Base-by-base conservation (phyloP, 2,888 invertebrate genomes). In the Xestia xanthographa region DNA sequence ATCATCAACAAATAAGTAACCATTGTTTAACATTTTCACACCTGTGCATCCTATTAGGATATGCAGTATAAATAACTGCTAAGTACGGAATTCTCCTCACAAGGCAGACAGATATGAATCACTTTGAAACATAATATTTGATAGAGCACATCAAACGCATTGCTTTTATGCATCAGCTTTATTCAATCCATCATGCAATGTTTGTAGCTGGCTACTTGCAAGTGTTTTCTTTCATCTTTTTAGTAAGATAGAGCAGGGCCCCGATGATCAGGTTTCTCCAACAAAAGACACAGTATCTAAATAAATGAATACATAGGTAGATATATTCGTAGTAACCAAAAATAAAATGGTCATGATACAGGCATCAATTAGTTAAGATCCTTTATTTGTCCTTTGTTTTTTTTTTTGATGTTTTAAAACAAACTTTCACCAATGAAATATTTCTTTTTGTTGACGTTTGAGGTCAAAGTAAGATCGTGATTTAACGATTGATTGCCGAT, bases 191-290 rank as follows among this genome's bases (percentile, higher is more conserved):
- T 86, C 80, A 77, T 62, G 72, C 68, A 38, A 58, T 80, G 75
- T 87, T 79, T 86, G 87, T 75, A 66, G 63, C 29, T 26, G 34
- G 67, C 56, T 73, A 67, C 76, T 77, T 71, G 29, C 53, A 76
- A 78, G 77, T 75, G 53, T 56, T 70, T 29, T 14, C 87, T 86
- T 86, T 86, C 75, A 87, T 87, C 80, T 87, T 66, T 70, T 62
- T 5, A 38, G 9, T 53, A 65, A 56, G 2, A 41, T 73, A 56
- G n/a, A 45, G 38, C 38, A n/a, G 34, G 4, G 62, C 20, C 6
- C 41, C n/a, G 14, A n/a, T 41, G 41, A n/a, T n/a, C 63, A 63
- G 14, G 38, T 20, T 14, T n/a, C 11, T 38, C 3, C n/a, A 8
- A n/a, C 41, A 6, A 41, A n/a, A n/a, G 38, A 8, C 29, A 58